Percentiles rank a stretch among this genome's conserved stretches.
Evolutionary conservation across 2,797 vertebrate genomes (phyloP).

Genomic region (Pseudomugil gertrudae): DNA sequence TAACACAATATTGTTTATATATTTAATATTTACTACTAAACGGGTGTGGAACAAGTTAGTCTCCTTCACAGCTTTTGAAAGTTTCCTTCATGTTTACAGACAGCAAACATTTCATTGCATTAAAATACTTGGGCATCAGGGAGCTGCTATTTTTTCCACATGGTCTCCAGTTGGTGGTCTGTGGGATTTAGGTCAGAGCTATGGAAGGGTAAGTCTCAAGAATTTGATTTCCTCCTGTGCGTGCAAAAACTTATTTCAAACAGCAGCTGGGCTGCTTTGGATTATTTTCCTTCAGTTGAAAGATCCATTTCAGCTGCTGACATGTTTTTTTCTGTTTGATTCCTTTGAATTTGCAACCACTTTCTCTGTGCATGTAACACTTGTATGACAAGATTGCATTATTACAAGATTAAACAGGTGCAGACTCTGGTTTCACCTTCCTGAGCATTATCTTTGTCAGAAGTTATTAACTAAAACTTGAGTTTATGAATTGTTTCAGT

Average conservation of each 20-base stretch:
- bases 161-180: not conserved
- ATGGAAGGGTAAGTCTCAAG: not conserved
- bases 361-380: not conserved
- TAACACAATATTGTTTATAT: too few relatives aligned
- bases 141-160: not conserved
- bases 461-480: not conserved
- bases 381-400: not conserved
- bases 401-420: not conserved
- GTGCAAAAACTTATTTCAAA: not conserved
- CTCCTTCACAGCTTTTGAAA: not conserved
- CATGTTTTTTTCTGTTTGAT: conserved; percentile 1
- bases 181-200: conserved; percentile 24
- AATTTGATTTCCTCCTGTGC: conserved; percentile 11
- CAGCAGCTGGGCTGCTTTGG: not conserved
- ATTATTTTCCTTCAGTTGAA: not conserved
- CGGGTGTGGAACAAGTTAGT: not conserved
- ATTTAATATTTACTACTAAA: not conserved
- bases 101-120: not conserved
- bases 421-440: not conserved
- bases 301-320: not conserved
- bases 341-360: not conserved
- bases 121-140: not conserved
- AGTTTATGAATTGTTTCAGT: not conserved
- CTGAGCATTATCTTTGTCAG: not conserved
- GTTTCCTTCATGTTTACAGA: not conserved